Percentiles rank a stretch among this genome's conserved stretches.
phyloP scores from a whole-genome alignment of 2,113 vertebrate species.

The Lanius ludovicianus region DNA sequence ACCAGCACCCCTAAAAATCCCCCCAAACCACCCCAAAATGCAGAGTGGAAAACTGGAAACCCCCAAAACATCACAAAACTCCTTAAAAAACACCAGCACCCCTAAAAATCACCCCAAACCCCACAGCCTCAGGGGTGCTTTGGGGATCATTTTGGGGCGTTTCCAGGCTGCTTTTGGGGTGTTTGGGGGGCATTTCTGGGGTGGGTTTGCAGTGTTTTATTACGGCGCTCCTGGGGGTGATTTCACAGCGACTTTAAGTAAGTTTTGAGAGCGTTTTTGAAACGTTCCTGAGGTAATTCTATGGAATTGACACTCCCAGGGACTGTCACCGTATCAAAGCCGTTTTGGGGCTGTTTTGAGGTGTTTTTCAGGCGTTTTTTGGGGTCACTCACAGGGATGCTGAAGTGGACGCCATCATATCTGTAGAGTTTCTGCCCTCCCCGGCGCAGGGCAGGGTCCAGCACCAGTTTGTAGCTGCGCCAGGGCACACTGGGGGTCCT shows the following conservation, averaged over 20 bases:
- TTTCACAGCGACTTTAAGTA: too few species aligned
- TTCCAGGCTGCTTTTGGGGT: too few species aligned
- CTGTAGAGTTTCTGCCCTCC: neutral
- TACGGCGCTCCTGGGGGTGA: too few species aligned
- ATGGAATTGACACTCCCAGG: too few species aligned
- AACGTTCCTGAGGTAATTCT: too few species aligned
- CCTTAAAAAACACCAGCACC: neutral
- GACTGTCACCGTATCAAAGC: too few species aligned
- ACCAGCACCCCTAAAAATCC: neutral
- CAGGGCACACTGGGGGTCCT: neutral
- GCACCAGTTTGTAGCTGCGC: neutral
- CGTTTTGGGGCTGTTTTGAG: neutral
- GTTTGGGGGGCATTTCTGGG: neutral
- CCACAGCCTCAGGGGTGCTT: too few species aligned
- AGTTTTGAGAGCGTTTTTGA: too few species aligned
- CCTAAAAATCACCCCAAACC: neutral
- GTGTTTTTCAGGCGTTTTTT: neutral
- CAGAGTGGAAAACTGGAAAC: rapidly evolving
- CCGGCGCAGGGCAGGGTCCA: neutral
- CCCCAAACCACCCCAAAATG: neutral
- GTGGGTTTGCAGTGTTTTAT: too few species aligned
- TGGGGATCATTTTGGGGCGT: too few species aligned
- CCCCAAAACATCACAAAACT: neutral
- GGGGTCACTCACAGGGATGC: neutral
- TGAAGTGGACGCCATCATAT: neutral